phyloP scores from a whole-genome alignment of 2,797 vertebrate genomes.

The Liasis olivaceus region DNA sequence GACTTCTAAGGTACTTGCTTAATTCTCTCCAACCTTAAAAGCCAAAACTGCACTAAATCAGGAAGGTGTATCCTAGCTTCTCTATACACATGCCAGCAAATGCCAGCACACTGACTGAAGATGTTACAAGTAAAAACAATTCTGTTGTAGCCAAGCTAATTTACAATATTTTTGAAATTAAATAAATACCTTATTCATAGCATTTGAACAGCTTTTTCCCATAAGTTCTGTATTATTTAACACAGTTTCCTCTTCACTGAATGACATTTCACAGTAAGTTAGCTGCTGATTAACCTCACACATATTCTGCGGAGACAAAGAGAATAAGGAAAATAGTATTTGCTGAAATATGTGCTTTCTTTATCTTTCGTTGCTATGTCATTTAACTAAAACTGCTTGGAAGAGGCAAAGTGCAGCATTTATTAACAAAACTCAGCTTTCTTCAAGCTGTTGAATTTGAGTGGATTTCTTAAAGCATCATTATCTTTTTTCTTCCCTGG shows the following conservation, averaged over 20 bases:
- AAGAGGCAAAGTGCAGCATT: neutral
- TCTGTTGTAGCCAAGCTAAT: neutral
- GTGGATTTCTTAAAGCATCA: neutral
- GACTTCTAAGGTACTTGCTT: neutral
- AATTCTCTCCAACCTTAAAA: neutral
- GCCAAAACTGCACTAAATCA: neutral
- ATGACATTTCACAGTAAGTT: slow-evolving; percentile 66
- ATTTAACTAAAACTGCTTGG: neutral
- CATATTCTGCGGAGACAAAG: slow-evolving; percentile 69
- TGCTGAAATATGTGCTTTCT: neutral
- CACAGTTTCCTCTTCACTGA: slow-evolving; percentile 68
- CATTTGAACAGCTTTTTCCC: slow-evolving; percentile 79
- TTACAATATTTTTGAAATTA: neutral
- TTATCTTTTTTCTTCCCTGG: neutral
- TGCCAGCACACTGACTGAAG: neutral
- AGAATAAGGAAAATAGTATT: neutral
- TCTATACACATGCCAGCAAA: neutral
- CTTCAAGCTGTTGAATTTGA: neutral
- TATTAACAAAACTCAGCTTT: neutral
- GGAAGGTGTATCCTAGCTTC: too few relatives aligned
- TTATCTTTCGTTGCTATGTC: neutral
- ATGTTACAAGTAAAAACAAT: neutral
- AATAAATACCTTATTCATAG: slow-evolving; percentile 84
- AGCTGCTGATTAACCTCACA: slow-evolving; percentile 73
- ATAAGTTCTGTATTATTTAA: slow-evolving; percentile 79